Evolutionary conservation across 2,888 invertebrate species (phyloP).

Genomic region (Bimastos eiseni): DNA sequence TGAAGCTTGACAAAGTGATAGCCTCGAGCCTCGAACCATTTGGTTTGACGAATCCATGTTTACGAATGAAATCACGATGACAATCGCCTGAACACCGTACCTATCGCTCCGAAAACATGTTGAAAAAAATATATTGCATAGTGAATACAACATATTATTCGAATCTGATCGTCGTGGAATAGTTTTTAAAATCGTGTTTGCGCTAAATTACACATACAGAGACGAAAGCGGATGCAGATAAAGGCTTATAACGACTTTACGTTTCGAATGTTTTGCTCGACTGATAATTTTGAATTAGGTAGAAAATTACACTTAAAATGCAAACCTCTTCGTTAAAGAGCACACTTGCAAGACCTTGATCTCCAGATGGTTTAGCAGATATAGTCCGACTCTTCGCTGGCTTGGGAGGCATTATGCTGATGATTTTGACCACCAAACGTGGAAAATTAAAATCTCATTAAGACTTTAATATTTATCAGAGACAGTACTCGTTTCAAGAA

Average conservation of each 20-base stretch:
- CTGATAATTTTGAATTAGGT: neutral
- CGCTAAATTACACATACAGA: neutral
- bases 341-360: neutral
- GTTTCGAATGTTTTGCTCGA: neutral
- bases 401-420: neutral
- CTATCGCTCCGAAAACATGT: no score
- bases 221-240: neutral
- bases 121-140: neutral
- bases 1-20: no score
- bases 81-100: no score
- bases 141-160: no score
- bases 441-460: conserved; percentile 4
- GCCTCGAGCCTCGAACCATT: no score
- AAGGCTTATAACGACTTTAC: neutral
- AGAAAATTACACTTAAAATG: neutral
- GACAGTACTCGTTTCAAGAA: neutral
- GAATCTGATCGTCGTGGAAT: no score
- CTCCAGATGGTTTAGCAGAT: neutral
- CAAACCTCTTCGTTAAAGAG: neutral
- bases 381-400: neutral
- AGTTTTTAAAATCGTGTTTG: neutral
- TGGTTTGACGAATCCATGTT: no score
- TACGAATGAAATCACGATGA: no score
- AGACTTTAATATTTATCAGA: neutral
- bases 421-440: neutral